Percentiles rank a stretch among this genome's conserved stretches.
Evolutionary conservation across 2,888 invertebrate genomes (phyloP).

Genomic region (Melinopterus prodromus): DNA sequence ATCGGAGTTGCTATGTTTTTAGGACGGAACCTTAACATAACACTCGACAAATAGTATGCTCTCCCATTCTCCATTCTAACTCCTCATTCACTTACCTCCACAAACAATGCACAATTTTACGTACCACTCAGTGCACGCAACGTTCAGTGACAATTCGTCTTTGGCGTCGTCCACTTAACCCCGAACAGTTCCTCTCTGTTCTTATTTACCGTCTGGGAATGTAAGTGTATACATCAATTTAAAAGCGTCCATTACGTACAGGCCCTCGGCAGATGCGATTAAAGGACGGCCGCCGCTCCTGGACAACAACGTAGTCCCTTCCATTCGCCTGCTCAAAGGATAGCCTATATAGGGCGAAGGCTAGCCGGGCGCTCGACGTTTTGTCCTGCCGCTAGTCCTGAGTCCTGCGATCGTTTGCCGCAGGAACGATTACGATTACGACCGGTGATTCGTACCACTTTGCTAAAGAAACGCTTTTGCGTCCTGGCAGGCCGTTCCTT

Average conservation of each 20-base stretch:
- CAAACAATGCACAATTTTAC: background rate
- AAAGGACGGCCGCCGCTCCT: slow-evolving; percentile 46
- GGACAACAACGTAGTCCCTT: background rate
- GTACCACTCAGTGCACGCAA: background rate
- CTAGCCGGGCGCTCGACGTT: background rate
- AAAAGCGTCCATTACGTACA: slow-evolving; percentile 53
- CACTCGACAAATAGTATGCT: too few relatives aligned
- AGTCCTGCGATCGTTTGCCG: slow-evolving; percentile 33
- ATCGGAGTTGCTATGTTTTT: too few relatives aligned
- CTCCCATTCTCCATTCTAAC: too few relatives aligned
- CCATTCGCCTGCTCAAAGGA: background rate
- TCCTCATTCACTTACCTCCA: background rate
- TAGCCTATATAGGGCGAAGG: background rate
- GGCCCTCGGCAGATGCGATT: slow-evolving; percentile 46
- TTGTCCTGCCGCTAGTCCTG: background rate
- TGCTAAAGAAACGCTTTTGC: slow-evolving; percentile 45
- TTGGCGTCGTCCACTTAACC: slow-evolving; percentile 46
- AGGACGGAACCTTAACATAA: too few relatives aligned
- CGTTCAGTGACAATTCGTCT: background rate
- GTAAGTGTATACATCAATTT: slow-evolving; percentile 43
- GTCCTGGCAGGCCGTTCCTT: background rate
- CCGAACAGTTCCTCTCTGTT: slow-evolving; percentile 46
- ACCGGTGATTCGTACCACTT: slow-evolving; percentile 53
- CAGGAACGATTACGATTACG: slow-evolving; percentile 53
- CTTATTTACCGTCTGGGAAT: slow-evolving; percentile 51